Evolutionary conservation across 2,797 vertebrate species (phyloP).

Genomic region (Chelon labrosus): DNA sequence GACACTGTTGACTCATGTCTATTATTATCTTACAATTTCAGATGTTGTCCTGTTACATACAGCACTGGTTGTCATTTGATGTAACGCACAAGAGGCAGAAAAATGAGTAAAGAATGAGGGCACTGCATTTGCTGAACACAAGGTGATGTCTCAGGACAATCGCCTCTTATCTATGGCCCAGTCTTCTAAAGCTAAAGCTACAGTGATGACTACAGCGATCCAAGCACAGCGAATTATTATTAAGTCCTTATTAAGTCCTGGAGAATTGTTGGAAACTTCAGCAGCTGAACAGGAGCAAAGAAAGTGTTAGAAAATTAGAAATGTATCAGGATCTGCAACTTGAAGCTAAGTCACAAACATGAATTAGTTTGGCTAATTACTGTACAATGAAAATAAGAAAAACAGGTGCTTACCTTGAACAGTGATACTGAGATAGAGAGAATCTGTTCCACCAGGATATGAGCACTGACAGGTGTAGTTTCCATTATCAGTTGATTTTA

Average conservation of each 20-base stretch:
- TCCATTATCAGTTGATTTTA: conserved; percentile 44
- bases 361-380: too few species aligned
- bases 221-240: rapidly evolving
- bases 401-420: conserved; percentile 32
- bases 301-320: background rate
- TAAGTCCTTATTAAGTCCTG: background rate
- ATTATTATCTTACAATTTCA: too few species aligned
- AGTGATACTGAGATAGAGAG: background rate
- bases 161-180: conserved; percentile 11
- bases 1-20: too few species aligned
- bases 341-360: too few species aligned
- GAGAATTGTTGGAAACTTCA: rapidly evolving
- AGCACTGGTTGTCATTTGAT: too few species aligned
- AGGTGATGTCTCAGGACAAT: rapidly evolving
- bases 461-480: conserved; percentile 37
- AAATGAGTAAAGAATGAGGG: too few species aligned
- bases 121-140: background rate
- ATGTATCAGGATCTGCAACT: too few species aligned
- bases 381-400: background rate
- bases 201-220: background rate
- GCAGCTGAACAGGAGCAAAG: background rate
- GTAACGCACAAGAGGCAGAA: too few species aligned
- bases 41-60: too few species aligned
- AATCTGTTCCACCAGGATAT: rapidly evolving
- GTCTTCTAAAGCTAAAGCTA: background rate